Base-by-base conservation (phyloP, 2,888 invertebrate species). In the Unio delphinus region DNA sequence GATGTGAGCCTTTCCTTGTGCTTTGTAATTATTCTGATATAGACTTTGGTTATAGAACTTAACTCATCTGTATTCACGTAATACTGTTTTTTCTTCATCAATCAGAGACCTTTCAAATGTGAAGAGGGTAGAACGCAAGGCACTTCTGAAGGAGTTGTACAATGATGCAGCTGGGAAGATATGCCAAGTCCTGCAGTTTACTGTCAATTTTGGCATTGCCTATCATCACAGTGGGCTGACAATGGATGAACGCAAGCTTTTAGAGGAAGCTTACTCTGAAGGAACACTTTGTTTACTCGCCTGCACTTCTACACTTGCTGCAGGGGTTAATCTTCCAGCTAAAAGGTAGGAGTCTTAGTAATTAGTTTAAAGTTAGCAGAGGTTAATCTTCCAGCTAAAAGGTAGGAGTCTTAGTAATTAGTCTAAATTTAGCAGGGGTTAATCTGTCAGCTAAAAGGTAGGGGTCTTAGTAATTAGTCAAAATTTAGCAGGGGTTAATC, bases 221-320 rank as follows among this genome's bases (percentile, higher is more conserved):
- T 98, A 95, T 91, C 99, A 99, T 90, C 98, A 99, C 91, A 87
- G 91, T 80, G 93, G 98, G 0, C 92, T 99, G 61, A 96, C 96
- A 4, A 92, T 92, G 11, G 97, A 97, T 85, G 98, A 99, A 91
- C 91, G 98, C 55, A 92, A 92, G 76, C 91, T 96, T 66, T 91
- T 98, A 23, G 98, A 98, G 89, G 95, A 91, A 26, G 89, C 88
- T 0, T 97, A 95, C 89, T 92, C 94, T 76, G 92, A 92, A n/a
- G 96, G 96, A 0, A 93, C 93, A n/a, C 90, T 99, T 56, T 95
- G 94, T 73, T 95, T 97, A 55, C 92, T 99, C 76, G 96, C 97
- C 88, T 98, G 97, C 88, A 99, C 98, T 0, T 97, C 98, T 1
- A 99, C 98, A 0, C 91, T 99, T 77, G 98, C 98, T n/a, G 98